Base-by-base conservation (phyloP, 2,113 vertebrate genomes). In the Orthochromis indermauri region DNA sequence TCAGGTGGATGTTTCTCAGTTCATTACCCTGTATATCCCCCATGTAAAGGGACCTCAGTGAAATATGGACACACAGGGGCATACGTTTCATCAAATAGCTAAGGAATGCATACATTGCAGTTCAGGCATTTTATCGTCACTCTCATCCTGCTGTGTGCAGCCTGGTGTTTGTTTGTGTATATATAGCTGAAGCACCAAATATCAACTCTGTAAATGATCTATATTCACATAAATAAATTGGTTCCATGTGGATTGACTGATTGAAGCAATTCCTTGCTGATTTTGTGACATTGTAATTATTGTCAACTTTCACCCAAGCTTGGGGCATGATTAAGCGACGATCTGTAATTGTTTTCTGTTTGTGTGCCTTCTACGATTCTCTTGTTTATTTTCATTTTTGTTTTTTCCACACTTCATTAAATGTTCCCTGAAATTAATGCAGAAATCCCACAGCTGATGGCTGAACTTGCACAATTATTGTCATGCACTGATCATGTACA, bases 381-480 rank as follows among this genome's bases (percentile, higher is more conserved):
- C 78, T 37, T 28, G 42, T 86, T 90, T 61, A 81, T 92, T 92
- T 80, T 54, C 68, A 49, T 92, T 92, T 76, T 53, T 80, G 59
- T 85, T 93, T 83, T 28, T 88, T 82, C 85, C 90, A 88, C 89
- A 92, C 91, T 86, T 94, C 93, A 94, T 94, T 94, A 91, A 89
- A 93, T 82, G 83, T 81, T 68, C 80, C 49, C 49, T 63, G 84
- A 86, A 89, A 87, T 92, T 76, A 95, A 90, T 89, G 88, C 78
- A 35, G 81, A 82, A 53, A 57, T 81, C 47, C 84, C 14, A 68
- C 59, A 68, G 82, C 84, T 82, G 17, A 59, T 54, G 55, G 33
- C 76, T 81, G 53, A 81, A 57, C 82, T 63, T 54, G 40, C 63
- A 55, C 59, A 55, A 21, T 66, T n/a, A 31, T 49, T 53, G 73